Evolutionary conservation across 2,113 vertebrate genomes (phyloP).

Genomic region (Triplophysa siluroides): DNA sequence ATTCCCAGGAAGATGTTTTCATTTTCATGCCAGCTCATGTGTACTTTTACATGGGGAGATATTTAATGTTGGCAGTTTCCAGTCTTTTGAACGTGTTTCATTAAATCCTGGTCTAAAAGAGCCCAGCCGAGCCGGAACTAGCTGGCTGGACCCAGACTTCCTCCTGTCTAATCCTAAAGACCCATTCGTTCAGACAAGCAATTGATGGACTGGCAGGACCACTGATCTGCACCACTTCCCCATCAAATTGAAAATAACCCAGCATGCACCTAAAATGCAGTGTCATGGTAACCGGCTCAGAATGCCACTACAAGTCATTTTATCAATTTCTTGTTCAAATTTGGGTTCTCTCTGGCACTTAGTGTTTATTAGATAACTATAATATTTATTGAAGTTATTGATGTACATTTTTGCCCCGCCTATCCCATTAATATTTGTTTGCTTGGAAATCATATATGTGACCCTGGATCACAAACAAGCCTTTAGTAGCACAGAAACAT

Average conservation of each 20-base stretch:
- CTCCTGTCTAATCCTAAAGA: slow-evolving; percentile 21
- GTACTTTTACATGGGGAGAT: not conserved
- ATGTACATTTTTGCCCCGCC: no score
- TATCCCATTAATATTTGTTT: no score
- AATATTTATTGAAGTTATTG: not conserved
- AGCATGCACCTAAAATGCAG: slow-evolving; percentile 20
- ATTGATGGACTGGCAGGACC: slow-evolving; percentile 40
- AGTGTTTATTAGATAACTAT: not conserved
- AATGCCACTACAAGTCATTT: not conserved
- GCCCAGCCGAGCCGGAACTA: not conserved
- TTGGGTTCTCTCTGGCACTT: not conserved
- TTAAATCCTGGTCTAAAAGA: slow-evolving; percentile 32
- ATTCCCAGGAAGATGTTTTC: not conserved
- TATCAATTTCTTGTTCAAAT: not conserved
- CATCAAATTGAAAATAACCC: slow-evolving; percentile 37
- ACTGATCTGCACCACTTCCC: slow-evolving; percentile 41
- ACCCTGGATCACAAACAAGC: no score
- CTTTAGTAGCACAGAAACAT: no score
- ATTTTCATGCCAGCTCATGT: not conserved
- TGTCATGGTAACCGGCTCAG: slow-evolving; percentile 36
- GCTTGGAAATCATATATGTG: no score
- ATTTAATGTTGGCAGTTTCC: not conserved
- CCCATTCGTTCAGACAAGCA: slow-evolving; percentile 15
- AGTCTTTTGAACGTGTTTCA: slow-evolving; percentile 24
- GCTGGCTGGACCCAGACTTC: slow-evolving; percentile 15